Base-by-base conservation (phyloP, 2,797 vertebrate genomes). In the Syngnathus acus region DNA sequence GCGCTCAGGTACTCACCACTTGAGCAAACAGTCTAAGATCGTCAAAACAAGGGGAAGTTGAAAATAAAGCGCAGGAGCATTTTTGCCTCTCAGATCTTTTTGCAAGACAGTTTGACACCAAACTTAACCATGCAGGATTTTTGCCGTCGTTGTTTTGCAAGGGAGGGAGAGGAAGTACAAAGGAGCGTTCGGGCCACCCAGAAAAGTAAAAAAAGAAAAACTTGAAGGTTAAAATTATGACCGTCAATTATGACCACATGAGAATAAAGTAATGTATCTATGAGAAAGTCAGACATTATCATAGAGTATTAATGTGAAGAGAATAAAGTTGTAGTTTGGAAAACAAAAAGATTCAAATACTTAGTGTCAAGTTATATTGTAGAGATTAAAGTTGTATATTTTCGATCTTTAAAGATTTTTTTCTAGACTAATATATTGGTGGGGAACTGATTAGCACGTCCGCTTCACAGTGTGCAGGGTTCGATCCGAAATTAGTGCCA, bases 101-200 rank as follows among this genome's bases (percentile, higher is more conserved):
- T 43, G 11, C 19, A 45, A 23, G 8, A 45, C 65, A 43, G 70
- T 38, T 75, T 76, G 48, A 83, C 71, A 68, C 65, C 67, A 21
- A 77, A 75, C 42, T 62, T 70, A 79, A 72, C 72, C 85, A 87
- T 89, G 84, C 81, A 79, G 73, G 68, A 65, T 13, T 43, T 62
- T 9, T 13, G 62, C 73, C 61, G 42, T 55, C 50, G 16, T 13
- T 19, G 39, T 9, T 40, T 40, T 13, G 17, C 9, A 45, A 66
- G 72, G 69, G 74, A 74, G 70, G 71, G 57, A 72, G 68, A 72
- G 43, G 62, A 75, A 5, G 13, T 26, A 55, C 54, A 32, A 57
- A 57, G 26, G 16, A 37, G 26, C 8, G 8, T 57, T 37, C 16
- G 54, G 54, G 54, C 54, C 26, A 57, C 26, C 13, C 11, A 37